Evolutionary conservation across 2,888 invertebrate genomes (phyloP), one percentile per base, ranked within the genome.

Genomic region (Copidosoma aretas): DNA sequence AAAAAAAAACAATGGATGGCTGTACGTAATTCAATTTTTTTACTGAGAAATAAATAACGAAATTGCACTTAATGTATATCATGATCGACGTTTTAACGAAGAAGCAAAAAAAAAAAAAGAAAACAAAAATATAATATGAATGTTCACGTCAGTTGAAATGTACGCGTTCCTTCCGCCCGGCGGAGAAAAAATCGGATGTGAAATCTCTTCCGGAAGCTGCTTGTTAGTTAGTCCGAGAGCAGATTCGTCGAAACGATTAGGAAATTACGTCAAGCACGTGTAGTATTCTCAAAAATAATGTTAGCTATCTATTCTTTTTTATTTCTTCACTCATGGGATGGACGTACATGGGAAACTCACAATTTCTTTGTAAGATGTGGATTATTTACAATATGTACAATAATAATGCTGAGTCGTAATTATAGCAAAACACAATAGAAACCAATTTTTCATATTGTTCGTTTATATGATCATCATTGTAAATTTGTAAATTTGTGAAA

Each of bases 1-100:
- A n/a, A 57, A 61, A 68, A 43, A 64, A 25, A 59, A 21, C 54
- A 65, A 49, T 53, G 58, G 46, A 60, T 62, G 62, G 54, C 46
- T 63, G 62, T 71, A 64, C 57, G 65, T 71, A 71, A 70, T 58
- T 68, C 43, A 68, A 66, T 71, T 72, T 72, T 70, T 72, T 70
- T 70, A 70, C 67, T 51, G 24, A 59, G 52, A 53, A 53, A 58
- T 64, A 60, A 46, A 62, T 51, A 59, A 68, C 25, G 24, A 68
- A 61, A 64, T 43, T 43, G 52, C 32, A 57, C 25, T 21, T 52
- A 64, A 57, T 49, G 17, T 46, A 46, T 46, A 46, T 46, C 12
- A 46, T 46, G 56, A 60, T 51, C 60, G 58, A 64, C n/a, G 64
- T 53, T 56, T 62, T 32, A 25, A 39, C n/a, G 19, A 25, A 49